Base-by-base conservation (phyloP, 2,888 invertebrate genomes). In the Xylophagus ater region DNA sequence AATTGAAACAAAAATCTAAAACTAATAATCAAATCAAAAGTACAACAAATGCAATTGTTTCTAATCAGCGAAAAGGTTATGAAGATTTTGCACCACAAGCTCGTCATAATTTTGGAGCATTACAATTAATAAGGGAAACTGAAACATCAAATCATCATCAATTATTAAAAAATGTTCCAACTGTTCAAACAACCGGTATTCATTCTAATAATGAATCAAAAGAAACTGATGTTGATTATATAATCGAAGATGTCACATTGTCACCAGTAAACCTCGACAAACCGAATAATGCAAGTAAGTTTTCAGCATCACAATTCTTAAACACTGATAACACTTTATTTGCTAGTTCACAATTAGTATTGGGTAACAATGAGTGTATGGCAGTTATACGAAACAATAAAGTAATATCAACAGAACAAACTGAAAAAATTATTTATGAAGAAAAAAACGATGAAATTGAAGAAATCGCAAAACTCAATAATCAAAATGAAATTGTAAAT, bases 271-370 rank as follows among this genome's bases (percentile, higher is more conserved):
- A n/a, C n/a, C n/a, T n/a, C n/a, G n/a, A n/a, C n/a, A n/a, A n/a
- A n/a, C n/a, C n/a, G n/a, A n/a, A n/a, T n/a, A n/a, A n/a, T n/a
- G n/a, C n/a, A n/a, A n/a, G n/a, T n/a, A n/a, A 31, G 19, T 4
- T 31, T 31, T 31, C 31, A 17, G 3, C 19, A 19, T 19, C 31
- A 19, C 19, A 31, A 31, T n/a, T 31, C 4, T 19, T 31, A 7
- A 31, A 31, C n/a, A 7, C 19, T 4, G 31, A 31, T n/a, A 18
- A 31, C 9, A 19, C 19, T n/a, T 19, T 10, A 19, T 31, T 31
- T 31, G 12, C 18, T 7, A 19, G 31, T 18, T 19, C 19, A 10
- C 31, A 31, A 12, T 14, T 31, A 17, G 31, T 4, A 2, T 9
- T 12, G 6, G 10, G n/a, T n/a, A n/a, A n/a, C n/a, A n/a, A n/a